Percentiles rank a stretch among this genome's conserved stretches.
phyloP scores from a whole-genome alignment of 2,888 invertebrate genomes.

The Hydriomena furcata region DNA sequence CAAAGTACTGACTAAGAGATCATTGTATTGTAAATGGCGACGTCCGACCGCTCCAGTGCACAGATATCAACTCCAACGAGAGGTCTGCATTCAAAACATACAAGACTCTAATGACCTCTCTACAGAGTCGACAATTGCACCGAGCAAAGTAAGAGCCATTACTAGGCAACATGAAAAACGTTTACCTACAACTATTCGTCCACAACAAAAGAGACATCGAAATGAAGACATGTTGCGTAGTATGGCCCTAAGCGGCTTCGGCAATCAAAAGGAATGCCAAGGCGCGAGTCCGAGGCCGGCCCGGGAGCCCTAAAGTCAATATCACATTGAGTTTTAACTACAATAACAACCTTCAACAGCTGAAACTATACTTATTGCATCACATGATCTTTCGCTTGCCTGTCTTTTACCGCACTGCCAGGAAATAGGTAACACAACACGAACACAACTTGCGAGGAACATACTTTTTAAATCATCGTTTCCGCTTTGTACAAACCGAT shows the following conservation, averaged over 20 bases:
- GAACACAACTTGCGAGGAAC: slow-evolving; percentile 32
- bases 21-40: slow-evolving; percentile 26
- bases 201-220: slow-evolving; percentile 22
- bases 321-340: slow-evolving; percentile 53
- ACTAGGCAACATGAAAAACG: slow-evolving; percentile 21
- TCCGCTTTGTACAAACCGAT: slow-evolving; percentile 34
- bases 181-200: slow-evolving; percentile 23
- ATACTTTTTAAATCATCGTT: slow-evolving; percentile 26
- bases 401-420: slow-evolving; percentile 36
- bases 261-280: slow-evolving; percentile 36
- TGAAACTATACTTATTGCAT: slow-evolving; percentile 64
- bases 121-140: neutral
- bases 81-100: slow-evolving; percentile 7
- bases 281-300: slow-evolving; percentile 42
- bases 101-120: slow-evolving; percentile 11
- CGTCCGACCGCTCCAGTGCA: neutral
- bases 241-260: slow-evolving; percentile 23
- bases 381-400: slow-evolving; percentile 67
- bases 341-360: slow-evolving; percentile 56
- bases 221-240: slow-evolving; percentile 24
- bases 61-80: neutral
- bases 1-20: slow-evolving; percentile 35
- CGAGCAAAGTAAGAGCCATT: slow-evolving; percentile 20
- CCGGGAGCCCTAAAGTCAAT: slow-evolving; percentile 56
- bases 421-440: slow-evolving; percentile 36